Evolutionary conservation across 2,888 invertebrate species (phyloP).

Genomic region (Catonia carolina): DNA sequence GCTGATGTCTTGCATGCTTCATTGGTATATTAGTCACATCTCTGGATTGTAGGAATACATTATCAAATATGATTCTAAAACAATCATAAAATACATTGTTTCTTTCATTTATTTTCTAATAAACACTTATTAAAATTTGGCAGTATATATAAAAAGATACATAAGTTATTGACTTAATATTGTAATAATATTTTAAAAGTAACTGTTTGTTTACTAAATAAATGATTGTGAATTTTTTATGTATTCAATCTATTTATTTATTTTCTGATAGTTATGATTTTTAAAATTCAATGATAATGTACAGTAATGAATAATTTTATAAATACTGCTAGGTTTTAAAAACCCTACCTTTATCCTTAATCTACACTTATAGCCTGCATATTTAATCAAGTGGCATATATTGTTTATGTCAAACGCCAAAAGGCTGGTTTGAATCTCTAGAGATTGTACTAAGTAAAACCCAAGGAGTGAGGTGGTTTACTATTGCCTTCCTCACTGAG

Average conservation of each 20-base stretch:
- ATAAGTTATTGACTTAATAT: background rate
- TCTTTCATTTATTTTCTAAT: slow-evolving; percentile 19
- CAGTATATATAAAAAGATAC: slow-evolving; percentile 14
- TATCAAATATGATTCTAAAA: slow-evolving; percentile 33
- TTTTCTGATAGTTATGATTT: too few species aligned
- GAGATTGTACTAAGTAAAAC: too few species aligned
- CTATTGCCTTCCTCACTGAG: too few species aligned
- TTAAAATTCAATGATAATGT: too few species aligned
- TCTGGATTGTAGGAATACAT: slow-evolving; percentile 36
- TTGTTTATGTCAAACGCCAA: too few species aligned
- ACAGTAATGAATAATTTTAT: too few species aligned
- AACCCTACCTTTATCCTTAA: background rate
- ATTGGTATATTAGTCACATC: slow-evolving; percentile 36
- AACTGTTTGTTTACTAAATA: background rate
- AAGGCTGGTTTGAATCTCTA: too few species aligned
- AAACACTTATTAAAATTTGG: slow-evolving; percentile 12
- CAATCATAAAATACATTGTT: slow-evolving; percentile 25
- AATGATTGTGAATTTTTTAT: background rate
- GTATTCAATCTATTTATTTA: background rate
- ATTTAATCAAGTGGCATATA: too few species aligned
- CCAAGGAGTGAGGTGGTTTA: too few species aligned
- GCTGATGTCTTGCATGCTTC: slow-evolving; percentile 36
- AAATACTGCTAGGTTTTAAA: slow-evolving; percentile 11
- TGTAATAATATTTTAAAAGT: background rate
- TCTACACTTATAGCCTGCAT: too few species aligned